A percentile compares a stretch with the other conserved stretches of the same genome.
Evolutionary conservation across 2,113 vertebrate genomes (phyloP).

Genomic region (Dicerorhinus sumatrensis): DNA sequence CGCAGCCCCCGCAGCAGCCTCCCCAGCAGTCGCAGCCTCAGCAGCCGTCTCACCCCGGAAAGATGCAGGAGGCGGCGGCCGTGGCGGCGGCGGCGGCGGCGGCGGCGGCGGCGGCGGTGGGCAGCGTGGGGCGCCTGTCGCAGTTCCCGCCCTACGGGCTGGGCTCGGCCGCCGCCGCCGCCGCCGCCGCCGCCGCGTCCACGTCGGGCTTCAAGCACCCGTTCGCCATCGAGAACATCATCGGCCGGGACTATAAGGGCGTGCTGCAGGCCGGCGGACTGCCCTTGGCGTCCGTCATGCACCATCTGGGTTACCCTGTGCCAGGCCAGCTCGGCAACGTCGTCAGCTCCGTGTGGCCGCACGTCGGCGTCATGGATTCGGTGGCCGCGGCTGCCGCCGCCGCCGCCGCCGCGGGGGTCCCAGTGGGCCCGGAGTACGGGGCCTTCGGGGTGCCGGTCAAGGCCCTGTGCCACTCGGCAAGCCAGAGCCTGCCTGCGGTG

Average conservation of each 20-base stretch:
- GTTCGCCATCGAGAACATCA: slow-evolving; percentile 96
- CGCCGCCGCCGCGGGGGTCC: slow-evolving; percentile 87
- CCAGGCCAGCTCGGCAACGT: slow-evolving; percentile 94
- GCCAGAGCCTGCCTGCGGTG: slow-evolving; percentile 93
- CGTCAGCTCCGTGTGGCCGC: slow-evolving; percentile 96
- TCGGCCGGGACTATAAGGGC: slow-evolving; percentile 97
- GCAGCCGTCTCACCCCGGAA: slow-evolving; percentile 72
- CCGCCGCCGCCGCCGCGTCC: slow-evolving; percentile 74
- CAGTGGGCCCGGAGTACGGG: slow-evolving; percentile 92
- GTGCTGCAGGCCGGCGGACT: slow-evolving; percentile 93
- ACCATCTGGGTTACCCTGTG: slow-evolving; percentile 94
- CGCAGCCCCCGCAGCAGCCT: slow-evolving; percentile 89
- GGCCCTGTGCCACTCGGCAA: slow-evolving; percentile 92
- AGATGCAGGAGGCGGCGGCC: slow-evolving; percentile 81
- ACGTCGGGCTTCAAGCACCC: slow-evolving; percentile 95
- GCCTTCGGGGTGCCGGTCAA: slow-evolving; percentile 95
- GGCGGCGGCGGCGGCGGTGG: slow-evolving; percentile 85
- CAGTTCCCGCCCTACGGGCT: slow-evolving; percentile 91
- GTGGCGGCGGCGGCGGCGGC: slow-evolving; percentile 83
- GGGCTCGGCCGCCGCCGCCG: slow-evolving; percentile 76
- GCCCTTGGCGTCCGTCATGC: slow-evolving; percentile 97
- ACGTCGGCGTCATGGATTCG: slow-evolving; percentile 95
- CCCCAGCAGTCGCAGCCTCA: slow-evolving; percentile 63
- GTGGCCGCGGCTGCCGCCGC: slow-evolving; percentile 85
- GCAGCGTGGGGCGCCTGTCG: slow-evolving; percentile 91